A percentile compares a stretch with the other conserved stretches of the same genome.
Conservation (phyloP, 30 jellyfish, hydroid and myxozoan species). For the Phacellophora camtschatica region DNA sequence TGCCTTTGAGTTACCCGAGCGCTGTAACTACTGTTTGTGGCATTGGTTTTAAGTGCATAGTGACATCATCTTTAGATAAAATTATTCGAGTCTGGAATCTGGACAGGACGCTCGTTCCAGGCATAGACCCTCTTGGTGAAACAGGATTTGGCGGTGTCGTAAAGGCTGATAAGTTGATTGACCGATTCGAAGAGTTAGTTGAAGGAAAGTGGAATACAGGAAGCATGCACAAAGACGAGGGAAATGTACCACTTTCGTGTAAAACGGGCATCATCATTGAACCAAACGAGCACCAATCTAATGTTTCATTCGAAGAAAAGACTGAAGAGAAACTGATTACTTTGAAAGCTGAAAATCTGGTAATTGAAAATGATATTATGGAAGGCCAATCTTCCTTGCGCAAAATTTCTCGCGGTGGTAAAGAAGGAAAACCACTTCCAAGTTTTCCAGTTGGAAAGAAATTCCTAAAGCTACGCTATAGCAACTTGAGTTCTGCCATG, state of each 20-base stretch:
- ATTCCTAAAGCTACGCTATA: constrained; percentile 42
- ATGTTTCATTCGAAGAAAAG: background rate
- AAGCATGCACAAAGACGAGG: background rate
- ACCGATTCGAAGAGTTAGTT: background rate
- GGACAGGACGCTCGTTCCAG: constrained; percentile 46
- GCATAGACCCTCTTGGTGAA: background rate
- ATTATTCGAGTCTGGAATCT: constrained; percentile 70
- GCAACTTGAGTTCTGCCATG: constrained; percentile 31
- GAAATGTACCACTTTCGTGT: background rate
- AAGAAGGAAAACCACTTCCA: background rate
- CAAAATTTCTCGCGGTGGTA: background rate
- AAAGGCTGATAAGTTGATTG: background rate
- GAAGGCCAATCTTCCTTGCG: background rate
- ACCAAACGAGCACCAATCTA: background rate
- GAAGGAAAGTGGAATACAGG: background rate
- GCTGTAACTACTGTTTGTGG: constrained; percentile 33
- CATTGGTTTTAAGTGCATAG: constrained; percentile 19
- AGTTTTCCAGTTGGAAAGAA: constrained; percentile 47
- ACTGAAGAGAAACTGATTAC: background rate
- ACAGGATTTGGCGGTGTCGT: background rate
- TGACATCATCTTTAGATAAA: constrained; percentile 66
- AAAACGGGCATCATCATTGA: background rate
- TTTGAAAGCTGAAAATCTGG: background rate
- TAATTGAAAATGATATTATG: background rate
- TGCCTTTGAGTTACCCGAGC: constrained; percentile 51